Conservation (phyloP, 1,140 invertebrate species). For the Platyscapa corneri region DNA sequence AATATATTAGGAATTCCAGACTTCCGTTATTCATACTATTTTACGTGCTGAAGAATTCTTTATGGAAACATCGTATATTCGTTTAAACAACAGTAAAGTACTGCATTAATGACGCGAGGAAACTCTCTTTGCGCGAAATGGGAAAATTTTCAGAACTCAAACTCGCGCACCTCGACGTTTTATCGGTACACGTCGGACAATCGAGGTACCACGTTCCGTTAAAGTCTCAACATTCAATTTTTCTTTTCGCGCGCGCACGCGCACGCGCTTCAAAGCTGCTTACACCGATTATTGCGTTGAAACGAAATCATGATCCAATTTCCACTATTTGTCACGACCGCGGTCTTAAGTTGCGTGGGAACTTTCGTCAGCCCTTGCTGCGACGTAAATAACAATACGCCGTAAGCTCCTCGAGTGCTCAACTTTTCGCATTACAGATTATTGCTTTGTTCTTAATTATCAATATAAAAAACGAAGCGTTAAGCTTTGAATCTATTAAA, state of each 20-base stretch:
- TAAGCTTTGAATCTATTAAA: too few relatives aligned
- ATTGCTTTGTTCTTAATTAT: neutral
- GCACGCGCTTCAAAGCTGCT: neutral
- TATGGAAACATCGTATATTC: slow-evolving; percentile 40
- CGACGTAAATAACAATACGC: neutral
- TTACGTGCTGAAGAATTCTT: slow-evolving; percentile 27
- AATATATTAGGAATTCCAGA: slow-evolving; percentile 40
- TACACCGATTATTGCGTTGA: neutral
- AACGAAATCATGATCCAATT: neutral
- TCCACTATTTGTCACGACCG: neutral
- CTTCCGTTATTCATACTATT: slow-evolving; percentile 46
- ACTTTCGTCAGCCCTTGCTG: neutral
- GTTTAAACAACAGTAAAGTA: slow-evolving; percentile 40
- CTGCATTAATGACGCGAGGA: slow-evolving; percentile 37
- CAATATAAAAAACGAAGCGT: neutral
- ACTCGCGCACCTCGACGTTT: neutral
- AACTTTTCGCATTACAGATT: neutral
- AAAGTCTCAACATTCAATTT: neutral
- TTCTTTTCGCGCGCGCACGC: too few relatives aligned
- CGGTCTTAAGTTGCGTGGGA: neutral
- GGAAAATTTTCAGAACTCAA: slow-evolving; percentile 21
- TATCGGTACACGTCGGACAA: neutral
- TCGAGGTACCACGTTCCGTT: neutral
- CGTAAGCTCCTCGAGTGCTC: neutral
- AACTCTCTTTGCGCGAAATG: slow-evolving; percentile 28